Evolutionary conservation across 2,888 invertebrate genomes (phyloP).

Genomic region (Dascillus cervinus): DNA sequence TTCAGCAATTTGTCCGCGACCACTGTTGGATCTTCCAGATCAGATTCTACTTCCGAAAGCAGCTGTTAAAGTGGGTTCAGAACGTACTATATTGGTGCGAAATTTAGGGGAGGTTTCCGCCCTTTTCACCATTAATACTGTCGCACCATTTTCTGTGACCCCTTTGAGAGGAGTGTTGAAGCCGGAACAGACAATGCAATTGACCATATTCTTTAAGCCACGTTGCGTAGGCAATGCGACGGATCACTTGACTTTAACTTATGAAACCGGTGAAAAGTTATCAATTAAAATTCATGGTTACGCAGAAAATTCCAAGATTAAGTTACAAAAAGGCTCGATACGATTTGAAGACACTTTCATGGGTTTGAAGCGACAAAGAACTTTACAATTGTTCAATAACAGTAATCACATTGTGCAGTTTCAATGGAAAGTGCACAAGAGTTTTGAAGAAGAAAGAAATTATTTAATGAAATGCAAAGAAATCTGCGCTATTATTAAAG

Average conservation of each 20-base stretch:
- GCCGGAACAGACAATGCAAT: constrained; percentile 43
- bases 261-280: constrained; percentile 48
- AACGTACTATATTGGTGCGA: constrained; percentile 45
- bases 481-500: constrained; percentile 19
- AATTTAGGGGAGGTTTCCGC: constrained; percentile 49
- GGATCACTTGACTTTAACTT: constrained; percentile 36
- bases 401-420: constrained; percentile 48
- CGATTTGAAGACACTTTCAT: constrained; percentile 52
- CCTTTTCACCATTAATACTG: constrained; percentile 42
- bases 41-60: constrained; percentile 44
- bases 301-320: constrained; percentile 44
- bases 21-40: constrained; percentile 54
- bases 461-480: no score
- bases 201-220: constrained; percentile 48
- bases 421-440: constrained; percentile 50
- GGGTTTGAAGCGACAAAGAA: constrained; percentile 47
- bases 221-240: constrained; percentile 40
- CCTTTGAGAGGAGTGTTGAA: constrained; percentile 48
- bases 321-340: constrained; percentile 45
- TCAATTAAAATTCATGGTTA: constrained; percentile 41
- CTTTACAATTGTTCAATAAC: constrained; percentile 48
- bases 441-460: constrained; percentile 38
- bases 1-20: constrained; percentile 39
- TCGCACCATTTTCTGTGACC: constrained; percentile 45
- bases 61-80: constrained; percentile 46